Evolutionary conservation across 2,888 invertebrate species (phyloP), one percentile per base, ranked within the genome.

Genomic region (Hofmannophila pseudospretella): DNA sequence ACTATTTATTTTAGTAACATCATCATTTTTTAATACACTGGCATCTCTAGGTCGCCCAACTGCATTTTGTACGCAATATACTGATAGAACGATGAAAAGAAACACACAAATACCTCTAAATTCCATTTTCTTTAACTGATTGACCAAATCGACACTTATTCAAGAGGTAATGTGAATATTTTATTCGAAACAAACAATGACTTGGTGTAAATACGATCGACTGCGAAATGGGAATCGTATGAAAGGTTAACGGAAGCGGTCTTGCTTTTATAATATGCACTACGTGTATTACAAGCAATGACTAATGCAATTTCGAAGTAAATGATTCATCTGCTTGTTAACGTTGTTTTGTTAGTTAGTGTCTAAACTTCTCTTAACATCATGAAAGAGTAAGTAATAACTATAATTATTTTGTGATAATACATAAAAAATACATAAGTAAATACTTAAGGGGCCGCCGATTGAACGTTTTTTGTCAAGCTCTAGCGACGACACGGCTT

Each of bases 31-130:
- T 16, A 41, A 34, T 2, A 51, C 50, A 14, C 49, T 54, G 16
- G 44, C 51, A 29, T 65, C 62, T 44, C 59, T 57, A 7, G 74
- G 70, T 12, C 51, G 44, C 7, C 56, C 63, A 32, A 49, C 34
- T 16, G 46, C 39, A 35, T 42, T 47, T 40, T 56, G 49, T 13
- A 54, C 38, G 32, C 46, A 51, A 49, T 43, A 57, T 31, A 42
- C 29, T 16, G 43, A 36, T 11, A 65, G 26, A 16, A 42, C 49
- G 25, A 63, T 38, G 27, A 47, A 26, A 32, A 54, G 5, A 36
- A 52, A 40, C 14, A 49, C 28, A 39, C 42, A 41, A 33, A 47
- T 36, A 32, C 31, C 32, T 37, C 41, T 51, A 12, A 44, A 32
- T 36, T 32, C 49, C 62, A 61, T 61, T 45, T 50, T 49, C n/a